phyloP scores from a whole-genome alignment of 2,797 vertebrate genomes.

The Hirundo rustica region DNA sequence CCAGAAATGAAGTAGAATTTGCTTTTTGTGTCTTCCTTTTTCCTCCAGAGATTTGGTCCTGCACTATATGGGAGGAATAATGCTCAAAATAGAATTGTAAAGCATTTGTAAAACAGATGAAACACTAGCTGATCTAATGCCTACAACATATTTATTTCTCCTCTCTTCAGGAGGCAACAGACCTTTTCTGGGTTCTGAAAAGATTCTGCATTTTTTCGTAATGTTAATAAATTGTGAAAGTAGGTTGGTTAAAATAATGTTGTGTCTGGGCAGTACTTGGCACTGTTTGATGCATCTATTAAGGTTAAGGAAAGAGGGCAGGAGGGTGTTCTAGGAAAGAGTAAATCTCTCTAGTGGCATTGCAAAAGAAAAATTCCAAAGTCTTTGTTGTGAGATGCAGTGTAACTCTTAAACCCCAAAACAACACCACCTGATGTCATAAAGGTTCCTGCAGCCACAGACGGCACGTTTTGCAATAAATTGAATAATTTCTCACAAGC shows the following conservation, averaged over 20 bases:
- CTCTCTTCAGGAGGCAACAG: not conserved
- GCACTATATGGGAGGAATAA: not conserved
- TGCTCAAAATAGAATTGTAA: not conserved
- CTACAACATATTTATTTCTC: not conserved
- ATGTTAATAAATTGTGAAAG: not conserved
- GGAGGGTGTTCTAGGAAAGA: not conserved
- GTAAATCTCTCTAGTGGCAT: not conserved
- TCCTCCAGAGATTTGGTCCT: not conserved
- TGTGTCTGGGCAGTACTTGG: not conserved
- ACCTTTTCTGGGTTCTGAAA: not conserved
- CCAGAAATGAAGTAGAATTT: not conserved
- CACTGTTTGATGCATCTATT: not conserved
- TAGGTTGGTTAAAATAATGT: not conserved
- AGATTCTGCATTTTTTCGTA: not conserved
- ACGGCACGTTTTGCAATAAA: not conserved
- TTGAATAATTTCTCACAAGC: not conserved
- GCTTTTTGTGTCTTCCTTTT: not conserved
- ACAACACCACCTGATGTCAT: fast-evolving
- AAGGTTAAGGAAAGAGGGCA: not conserved
- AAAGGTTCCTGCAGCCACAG: not conserved
- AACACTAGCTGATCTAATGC: not conserved
- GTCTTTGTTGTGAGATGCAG: not conserved
- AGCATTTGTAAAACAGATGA: not conserved
- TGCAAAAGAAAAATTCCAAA: not conserved
- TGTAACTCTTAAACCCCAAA: not conserved